These are phyloP conservation scores for Platyura marginata DNA, from an alignment of 1,140 invertebrate species.

Conservation along the genomic window DNA sequence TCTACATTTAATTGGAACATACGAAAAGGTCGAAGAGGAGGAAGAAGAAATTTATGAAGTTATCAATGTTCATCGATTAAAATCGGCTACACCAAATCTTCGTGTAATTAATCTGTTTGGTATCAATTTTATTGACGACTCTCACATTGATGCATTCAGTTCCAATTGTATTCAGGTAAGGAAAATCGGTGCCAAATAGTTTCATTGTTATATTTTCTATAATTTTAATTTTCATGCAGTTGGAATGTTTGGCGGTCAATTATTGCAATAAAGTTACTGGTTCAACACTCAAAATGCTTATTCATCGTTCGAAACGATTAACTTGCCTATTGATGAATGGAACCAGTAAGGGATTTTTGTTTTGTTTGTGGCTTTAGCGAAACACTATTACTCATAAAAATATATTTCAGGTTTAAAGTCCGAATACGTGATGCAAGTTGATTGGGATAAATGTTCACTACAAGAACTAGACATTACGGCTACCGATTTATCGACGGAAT, in stretches of 20 bases:
- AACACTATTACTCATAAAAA: not conserved
- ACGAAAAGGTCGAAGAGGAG: conserved; percentile 96
- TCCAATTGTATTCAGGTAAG: conserved; percentile 73
- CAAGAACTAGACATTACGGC: conserved; percentile 94
- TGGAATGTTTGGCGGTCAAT: conserved; percentile 93
- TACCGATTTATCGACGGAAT: conserved; percentile 87
- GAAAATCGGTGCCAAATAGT: not conserved
- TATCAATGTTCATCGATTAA: conserved; percentile 96
- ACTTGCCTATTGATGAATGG: conserved; percentile 89
- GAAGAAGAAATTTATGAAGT: conserved; percentile 99
- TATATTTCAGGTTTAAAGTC: conserved; percentile 53
- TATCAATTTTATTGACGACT: conserved; percentile 96
- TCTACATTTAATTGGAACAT: conserved; percentile 94
- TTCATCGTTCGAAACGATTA: conserved; percentile 83
- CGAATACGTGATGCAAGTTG: conserved; percentile 82
- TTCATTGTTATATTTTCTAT: not conserved
- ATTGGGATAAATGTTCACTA: conserved; percentile 85
- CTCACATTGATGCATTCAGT: conserved; percentile 94
- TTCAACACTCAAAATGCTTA: conserved; percentile 84
- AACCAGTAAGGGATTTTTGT: conserved; percentile 53
- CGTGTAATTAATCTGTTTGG: conserved; percentile 92
- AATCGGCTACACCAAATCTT: conserved; percentile 88
- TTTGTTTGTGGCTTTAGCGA: too few species aligned
- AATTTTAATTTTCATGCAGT: conserved; percentile 33
- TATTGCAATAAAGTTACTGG: conserved; percentile 94